Evolutionary conservation across 2,797 vertebrate genomes (phyloP).

Genomic region (Anableps anableps): DNA sequence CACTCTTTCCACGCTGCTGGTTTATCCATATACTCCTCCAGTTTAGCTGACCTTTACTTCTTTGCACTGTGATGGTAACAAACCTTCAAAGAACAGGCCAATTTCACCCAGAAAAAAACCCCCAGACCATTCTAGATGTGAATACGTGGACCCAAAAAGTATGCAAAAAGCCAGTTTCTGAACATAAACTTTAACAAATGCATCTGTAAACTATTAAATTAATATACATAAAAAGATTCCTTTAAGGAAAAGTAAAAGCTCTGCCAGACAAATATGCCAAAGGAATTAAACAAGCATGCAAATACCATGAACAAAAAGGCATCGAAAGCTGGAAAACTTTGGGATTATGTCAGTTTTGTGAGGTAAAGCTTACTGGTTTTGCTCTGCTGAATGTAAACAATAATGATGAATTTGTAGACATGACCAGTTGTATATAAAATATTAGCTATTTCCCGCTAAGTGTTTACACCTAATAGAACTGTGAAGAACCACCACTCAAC

Average conservation of each 20-base stretch:
- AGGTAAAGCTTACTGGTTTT: background rate
- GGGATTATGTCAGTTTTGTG: background rate
- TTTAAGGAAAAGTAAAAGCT: background rate
- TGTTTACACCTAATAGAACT: background rate
- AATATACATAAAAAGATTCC: background rate
- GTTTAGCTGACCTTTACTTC: background rate
- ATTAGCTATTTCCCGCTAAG: background rate
- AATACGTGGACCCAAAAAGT: background rate
- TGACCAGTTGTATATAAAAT: background rate
- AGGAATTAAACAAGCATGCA: no score
- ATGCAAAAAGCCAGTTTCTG: background rate
- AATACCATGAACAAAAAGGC: background rate
- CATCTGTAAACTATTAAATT: background rate
- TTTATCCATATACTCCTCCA: conserved; percentile 4
- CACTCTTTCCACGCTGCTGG: background rate
- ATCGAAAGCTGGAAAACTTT: background rate
- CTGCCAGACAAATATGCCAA: background rate
- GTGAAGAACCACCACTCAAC: background rate
- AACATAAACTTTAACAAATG: background rate
- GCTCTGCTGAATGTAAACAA: background rate
- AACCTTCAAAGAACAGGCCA: background rate
- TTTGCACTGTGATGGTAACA: background rate
- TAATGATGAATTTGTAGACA: background rate
- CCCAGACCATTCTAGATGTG: background rate
- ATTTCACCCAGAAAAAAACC: background rate